A percentile compares a stretch with the other conserved stretches of the same genome.
phyloP scores from a whole-genome alignment of 2,888 invertebrate genomes.

The Holacanthella duospinosa region DNA sequence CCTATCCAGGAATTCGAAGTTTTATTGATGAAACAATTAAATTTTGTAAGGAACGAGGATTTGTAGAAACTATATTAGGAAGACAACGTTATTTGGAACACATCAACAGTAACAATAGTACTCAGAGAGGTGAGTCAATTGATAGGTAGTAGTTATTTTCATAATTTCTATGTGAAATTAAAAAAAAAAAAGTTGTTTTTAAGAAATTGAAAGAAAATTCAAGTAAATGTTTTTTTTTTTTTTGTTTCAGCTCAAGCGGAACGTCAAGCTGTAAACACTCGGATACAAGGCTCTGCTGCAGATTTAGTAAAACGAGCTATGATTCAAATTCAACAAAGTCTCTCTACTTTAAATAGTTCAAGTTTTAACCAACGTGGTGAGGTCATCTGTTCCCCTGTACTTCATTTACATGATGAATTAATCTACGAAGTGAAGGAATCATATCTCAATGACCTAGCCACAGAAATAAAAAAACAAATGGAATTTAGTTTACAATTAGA shows the following conservation, averaged over 20 bases:
- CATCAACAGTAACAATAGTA: conserved; percentile 53
- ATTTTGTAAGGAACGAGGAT: conserved; percentile 59
- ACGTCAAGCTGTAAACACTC: conserved; percentile 92
- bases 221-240: neutral
- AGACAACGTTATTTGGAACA: conserved; percentile 66
- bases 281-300: conserved; percentile 92
- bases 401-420: conserved; percentile 93
- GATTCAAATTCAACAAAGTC: conserved; percentile 56
- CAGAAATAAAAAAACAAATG: conserved; percentile 64
- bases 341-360: neutral
- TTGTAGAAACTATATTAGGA: conserved; percentile 70
- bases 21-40: conserved; percentile 53
- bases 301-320: conserved; percentile 89
- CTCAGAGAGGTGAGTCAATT: conserved; percentile 50
- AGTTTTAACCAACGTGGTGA: neutral
- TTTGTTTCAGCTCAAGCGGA: conserved; percentile 62
- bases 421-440: conserved; percentile 64
- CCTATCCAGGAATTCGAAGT: conserved; percentile 48
- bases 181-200: neutral
- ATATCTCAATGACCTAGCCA: conserved; percentile 50
- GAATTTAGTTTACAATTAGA: conserved; percentile 60
- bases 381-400: conserved; percentile 54
- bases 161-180: neutral
- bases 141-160: neutral
- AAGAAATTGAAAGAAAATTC: neutral